These are phyloP conservation scores for Apostichopus parvimensis DNA, from an alignment of 35 echinoderm and acorn worm species.

Conservation along the genomic window DNA sequence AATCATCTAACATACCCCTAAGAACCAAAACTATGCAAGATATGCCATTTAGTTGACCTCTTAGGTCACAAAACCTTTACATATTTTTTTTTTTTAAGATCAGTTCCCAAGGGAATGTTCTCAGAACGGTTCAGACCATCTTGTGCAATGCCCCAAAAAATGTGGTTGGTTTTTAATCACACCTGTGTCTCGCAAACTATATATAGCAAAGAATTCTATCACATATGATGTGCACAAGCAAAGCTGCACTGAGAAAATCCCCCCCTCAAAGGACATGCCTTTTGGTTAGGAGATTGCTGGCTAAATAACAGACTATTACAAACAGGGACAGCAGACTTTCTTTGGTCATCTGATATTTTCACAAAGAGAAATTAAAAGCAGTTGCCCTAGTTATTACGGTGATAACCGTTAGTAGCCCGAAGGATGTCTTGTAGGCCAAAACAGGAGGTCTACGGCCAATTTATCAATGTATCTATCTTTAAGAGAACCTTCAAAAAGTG, in stretches of 20 bases:
- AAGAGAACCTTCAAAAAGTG: neutral
- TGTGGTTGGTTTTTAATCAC: neutral
- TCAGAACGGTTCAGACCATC: neutral
- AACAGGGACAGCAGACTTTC: neutral
- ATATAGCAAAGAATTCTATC: too few species aligned
- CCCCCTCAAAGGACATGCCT: neutral
- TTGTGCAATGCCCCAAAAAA: neutral
- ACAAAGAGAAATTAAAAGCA: neutral
- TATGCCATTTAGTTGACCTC: neutral
- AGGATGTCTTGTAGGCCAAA: neutral
- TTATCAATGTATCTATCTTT: neutral
- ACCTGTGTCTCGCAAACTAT: too few species aligned
- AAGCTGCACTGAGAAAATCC: neutral
- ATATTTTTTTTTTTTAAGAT: neutral
- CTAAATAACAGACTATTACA: too few species aligned
- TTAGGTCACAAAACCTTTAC: neutral
- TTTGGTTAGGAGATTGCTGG: neutral
- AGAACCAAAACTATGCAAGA: neutral
- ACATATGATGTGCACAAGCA: neutral
- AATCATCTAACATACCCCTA: neutral
- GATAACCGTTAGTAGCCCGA: neutral
- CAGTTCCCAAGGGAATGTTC: neutral
- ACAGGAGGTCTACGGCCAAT: neutral
- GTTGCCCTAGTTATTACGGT: neutral
- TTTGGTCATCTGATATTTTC: neutral